phyloP scores from a whole-genome alignment of 2,797 vertebrate genomes.

The Cottoperca gobio region DNA sequence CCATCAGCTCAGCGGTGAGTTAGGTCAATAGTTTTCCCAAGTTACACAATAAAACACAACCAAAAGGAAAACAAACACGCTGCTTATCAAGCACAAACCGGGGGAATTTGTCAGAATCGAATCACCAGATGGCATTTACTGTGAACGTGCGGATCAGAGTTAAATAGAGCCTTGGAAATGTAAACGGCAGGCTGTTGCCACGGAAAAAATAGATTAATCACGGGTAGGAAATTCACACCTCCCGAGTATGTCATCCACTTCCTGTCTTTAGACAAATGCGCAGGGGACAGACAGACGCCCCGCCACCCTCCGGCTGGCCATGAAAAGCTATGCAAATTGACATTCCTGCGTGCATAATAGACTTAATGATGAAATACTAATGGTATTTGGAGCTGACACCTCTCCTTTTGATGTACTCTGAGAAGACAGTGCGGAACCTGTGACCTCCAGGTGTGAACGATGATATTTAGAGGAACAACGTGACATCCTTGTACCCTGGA shows the following conservation, averaged over 20 bases:
- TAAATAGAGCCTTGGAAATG: conserved; percentile 58
- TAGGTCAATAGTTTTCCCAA: conserved; percentile 38
- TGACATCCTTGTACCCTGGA: background rate
- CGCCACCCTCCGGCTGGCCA: conserved; percentile 53
- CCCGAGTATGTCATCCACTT: conserved; percentile 67
- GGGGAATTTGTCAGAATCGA: conserved; percentile 62
- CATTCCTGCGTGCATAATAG: conserved; percentile 63
- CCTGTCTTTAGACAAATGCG: conserved; percentile 66
- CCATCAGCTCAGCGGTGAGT: conserved; percentile 18
- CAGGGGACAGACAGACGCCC: conserved; percentile 61
- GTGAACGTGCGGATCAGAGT: conserved; percentile 62
- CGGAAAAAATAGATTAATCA: conserved; percentile 73
- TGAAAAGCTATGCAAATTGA: conserved; percentile 73
- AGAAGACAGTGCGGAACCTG: conserved; percentile 55
- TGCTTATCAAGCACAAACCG: conserved; percentile 41
- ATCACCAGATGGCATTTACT: conserved; percentile 59
- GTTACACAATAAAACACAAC: conserved; percentile 23
- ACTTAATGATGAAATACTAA: conserved; percentile 67
- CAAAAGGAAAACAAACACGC: conserved; percentile 42
- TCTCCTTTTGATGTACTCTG: conserved; percentile 44
- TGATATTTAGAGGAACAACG: conserved; percentile 53
- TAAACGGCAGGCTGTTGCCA: conserved; percentile 53
- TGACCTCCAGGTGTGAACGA: conserved; percentile 66
- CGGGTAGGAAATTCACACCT: conserved; percentile 75
- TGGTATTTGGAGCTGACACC: conserved; percentile 58